Percentiles rank a stretch among this genome's conserved stretches.
phyloP scores from a whole-genome alignment of 2,113 vertebrate genomes.

The Isichthys henryi region DNA sequence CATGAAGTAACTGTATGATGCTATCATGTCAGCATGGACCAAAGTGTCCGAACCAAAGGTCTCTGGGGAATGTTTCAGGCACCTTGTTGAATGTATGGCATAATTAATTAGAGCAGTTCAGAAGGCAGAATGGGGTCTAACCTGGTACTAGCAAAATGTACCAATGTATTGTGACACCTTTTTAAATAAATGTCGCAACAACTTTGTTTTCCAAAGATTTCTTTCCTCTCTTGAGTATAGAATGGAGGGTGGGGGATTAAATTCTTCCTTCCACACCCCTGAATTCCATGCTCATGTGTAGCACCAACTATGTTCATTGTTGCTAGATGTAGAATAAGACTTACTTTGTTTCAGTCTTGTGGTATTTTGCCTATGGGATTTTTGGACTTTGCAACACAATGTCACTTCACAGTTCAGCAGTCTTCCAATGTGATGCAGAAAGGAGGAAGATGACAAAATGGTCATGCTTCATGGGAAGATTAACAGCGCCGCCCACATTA shows the following conservation, averaged over 20 bases:
- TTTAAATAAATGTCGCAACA: constrained; percentile 61
- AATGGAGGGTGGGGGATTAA: not conserved
- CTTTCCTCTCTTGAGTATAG: not conserved
- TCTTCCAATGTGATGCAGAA: not conserved
- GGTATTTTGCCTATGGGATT: not conserved
- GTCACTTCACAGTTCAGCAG: not conserved
- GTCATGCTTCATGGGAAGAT: not conserved
- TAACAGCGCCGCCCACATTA: not conserved
- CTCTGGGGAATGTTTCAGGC: too few relatives aligned
- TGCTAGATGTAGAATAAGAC: not conserved
- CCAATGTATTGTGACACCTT: constrained; percentile 56
- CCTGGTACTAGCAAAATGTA: not conserved
- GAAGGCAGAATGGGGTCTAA: not conserved
- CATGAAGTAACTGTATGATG: too few relatives aligned
- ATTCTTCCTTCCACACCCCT: constrained; percentile 46
- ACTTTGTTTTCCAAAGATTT: constrained; percentile 46
- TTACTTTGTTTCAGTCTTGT: not conserved
- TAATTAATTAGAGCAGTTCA: not conserved
- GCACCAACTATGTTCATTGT: not conserved
- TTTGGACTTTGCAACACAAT: not conserved
- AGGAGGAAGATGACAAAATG: not conserved
- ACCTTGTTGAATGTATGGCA: too few relatives aligned
- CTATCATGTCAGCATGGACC: too few relatives aligned
- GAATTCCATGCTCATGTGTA: not conserved
- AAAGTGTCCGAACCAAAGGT: too few relatives aligned